Percentiles rank a stretch among this genome's conserved stretches.
phyloP scores from a whole-genome alignment of 2,113 vertebrate genomes.

The Opisthocomus hoazin region DNA sequence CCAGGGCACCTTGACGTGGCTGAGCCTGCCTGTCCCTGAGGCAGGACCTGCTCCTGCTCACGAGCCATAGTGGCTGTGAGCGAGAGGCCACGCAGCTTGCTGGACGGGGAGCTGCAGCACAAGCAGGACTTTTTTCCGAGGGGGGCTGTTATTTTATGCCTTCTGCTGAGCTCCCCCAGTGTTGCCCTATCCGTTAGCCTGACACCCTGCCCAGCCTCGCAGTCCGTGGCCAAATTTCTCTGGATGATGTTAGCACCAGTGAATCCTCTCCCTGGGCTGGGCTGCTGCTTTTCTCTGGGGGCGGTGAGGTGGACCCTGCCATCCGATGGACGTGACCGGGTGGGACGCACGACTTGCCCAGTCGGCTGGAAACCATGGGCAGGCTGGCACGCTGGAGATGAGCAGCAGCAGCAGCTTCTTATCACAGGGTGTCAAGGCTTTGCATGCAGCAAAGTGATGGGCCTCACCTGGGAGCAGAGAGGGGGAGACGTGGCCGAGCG shows the following conservation, averaged over 20 bases:
- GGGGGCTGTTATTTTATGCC: background rate
- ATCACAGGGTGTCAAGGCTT: background rate
- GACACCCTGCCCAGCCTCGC: background rate
- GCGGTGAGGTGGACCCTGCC: background rate
- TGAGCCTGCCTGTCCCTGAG: background rate
- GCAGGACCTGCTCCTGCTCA: background rate
- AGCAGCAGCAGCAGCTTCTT: background rate
- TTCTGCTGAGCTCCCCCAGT: background rate
- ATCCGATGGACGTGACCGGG: accelerated
- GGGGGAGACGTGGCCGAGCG: background rate
- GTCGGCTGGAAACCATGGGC: accelerated
- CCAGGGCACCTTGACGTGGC: background rate
- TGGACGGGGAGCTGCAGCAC: background rate
- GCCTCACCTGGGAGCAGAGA: background rate
- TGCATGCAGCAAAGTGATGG: accelerated
- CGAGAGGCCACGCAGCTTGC: background rate
- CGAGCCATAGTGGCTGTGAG: background rate
- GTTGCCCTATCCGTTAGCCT: background rate
- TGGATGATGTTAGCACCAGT: background rate
- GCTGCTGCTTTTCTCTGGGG: background rate
- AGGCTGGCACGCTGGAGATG: background rate
- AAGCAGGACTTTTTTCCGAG: background rate
- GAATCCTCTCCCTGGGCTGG: background rate
- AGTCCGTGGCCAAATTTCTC: background rate
- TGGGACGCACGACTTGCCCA: background rate